Conservation (phyloP, 2,113 vertebrate genomes). For the Gorsachius goisagi region DNA sequence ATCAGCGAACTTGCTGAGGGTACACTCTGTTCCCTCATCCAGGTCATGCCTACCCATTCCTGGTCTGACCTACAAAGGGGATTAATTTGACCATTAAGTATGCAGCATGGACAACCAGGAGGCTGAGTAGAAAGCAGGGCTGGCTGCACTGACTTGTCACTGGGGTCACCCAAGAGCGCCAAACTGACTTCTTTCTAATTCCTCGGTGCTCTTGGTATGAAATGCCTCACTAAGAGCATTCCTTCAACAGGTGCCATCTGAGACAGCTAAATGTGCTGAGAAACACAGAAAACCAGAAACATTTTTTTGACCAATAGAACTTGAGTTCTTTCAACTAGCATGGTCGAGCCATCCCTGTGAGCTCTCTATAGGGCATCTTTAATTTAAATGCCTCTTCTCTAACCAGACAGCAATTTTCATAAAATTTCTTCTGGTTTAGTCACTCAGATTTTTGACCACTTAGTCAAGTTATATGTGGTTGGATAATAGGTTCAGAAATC, state of each 20-base stretch:
- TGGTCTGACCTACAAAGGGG: background rate
- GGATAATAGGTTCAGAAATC: background rate
- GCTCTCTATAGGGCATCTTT: background rate
- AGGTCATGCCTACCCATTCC: background rate
- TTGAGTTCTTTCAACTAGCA: background rate
- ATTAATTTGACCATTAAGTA: background rate
- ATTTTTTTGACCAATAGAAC: background rate
- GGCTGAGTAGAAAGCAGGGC: background rate
- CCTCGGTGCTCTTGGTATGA: fast-evolving
- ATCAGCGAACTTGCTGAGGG: too few relatives aligned
- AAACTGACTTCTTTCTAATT: background rate
- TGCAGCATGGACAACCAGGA: background rate
- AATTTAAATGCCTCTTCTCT: background rate
- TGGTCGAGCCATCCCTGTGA: background rate
- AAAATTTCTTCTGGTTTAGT: background rate
- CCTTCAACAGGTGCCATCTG: background rate
- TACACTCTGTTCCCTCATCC: too few relatives aligned
- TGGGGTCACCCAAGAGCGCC: background rate
- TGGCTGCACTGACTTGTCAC: background rate
- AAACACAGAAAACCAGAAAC: background rate
- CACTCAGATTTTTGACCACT: background rate
- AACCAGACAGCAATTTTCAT: background rate
- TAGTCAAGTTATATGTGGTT: background rate
- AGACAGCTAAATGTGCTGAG: background rate
- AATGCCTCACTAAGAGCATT: background rate